Evolutionary conservation across 2,888 invertebrate species (phyloP), one percentile per base, ranked within the genome.

Genomic region (Cheilosia grossa): DNA sequence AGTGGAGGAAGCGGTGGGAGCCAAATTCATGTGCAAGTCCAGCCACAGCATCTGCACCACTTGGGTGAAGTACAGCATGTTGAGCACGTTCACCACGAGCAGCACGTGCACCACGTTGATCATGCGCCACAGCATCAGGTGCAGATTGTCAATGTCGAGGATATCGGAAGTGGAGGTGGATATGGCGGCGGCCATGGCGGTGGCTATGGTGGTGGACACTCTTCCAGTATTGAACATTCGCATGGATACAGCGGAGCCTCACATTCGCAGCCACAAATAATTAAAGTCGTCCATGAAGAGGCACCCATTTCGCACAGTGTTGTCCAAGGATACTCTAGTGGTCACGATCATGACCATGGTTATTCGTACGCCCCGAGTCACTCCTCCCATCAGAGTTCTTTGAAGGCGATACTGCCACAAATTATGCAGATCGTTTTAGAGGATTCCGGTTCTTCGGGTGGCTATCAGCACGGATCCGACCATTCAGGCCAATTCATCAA

Each of bases 211-310:
- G 40, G 54, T 6, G 79, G 80, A 19, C 24, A 51, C 15, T 24
- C 4, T 5, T 9, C 49, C 30, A 15, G 19, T 13, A 19, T 13
- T 5, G 64, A 37, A 4, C 33, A 64, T 13, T 53, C 61, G 2
- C 49, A 70, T 66, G 64, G 74, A 44, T 53, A 61, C 27, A 13
- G 47, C 5, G 64, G 54, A 24, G 64, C 13, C 1, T 56, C 64
- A 0, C 40, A 63, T 5, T 15, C 78, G 9, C 69, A 79, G 17
- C 27, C 83, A 17, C 69, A 83, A 47, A 79, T 79, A 33, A 79
- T 83, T 27, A 79, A 83, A 17, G 33, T 83, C 15, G 69, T 83
- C 21, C 74, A 83, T 15, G 83, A 83, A 21, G 64, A 67, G 9
- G 64, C 70, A 15, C 47, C 53, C 9, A 27, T 56, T 13, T 30